Evolutionary conservation across 2,797 vertebrate species (phyloP), one percentile per base, ranked within the genome.

Genomic region (Dallia pectoralis): DNA sequence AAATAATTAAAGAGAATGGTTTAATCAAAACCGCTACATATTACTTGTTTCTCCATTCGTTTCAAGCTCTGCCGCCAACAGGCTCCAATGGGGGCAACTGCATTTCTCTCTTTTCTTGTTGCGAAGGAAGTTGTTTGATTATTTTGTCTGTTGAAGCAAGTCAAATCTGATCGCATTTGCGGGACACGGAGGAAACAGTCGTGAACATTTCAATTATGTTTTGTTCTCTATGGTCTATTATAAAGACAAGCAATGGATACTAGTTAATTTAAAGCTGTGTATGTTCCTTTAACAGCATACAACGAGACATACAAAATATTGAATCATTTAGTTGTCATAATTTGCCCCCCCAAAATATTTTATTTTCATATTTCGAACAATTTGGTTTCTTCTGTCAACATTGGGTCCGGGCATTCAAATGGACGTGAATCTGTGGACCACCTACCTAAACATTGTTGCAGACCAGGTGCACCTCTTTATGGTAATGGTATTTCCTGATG

Each of bases 1-100:
- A 69, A 18, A 69, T 69, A 47, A 69, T 69, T 18, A 51, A 69
- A 69, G 67, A 29, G 32, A 69, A 51, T 29, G 16, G 27, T 47
- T 69, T 69, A 69, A 53, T 51, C 27, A 16, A 69, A 69, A 69
- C 25, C 3, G n/a, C n/a, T 32, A 40, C 9, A 32, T 32, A 19
- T 6, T 19, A n/a, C 63, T 33, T 6, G 63, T 33, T 62, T 66
- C 63, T 65, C 47, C 16, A 47, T 27, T 27, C n/a, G 32, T 19
- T 36, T 65, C 1, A 4, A 22, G 18, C 4, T 65, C 63, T 19
- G 32, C 63, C 19, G 18, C 2, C 33, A 16, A 65, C 32, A 0
- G 16, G 30, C 5, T 29, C 40, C 29, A 18, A 3, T 30, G 61
- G 61, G 15, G 4, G 7, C 40, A 15, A 33, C n/a, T 22, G 30